Evolutionary conservation across 2,113 vertebrate species (phyloP).

Genomic region (Hypanus sabinus): DNA sequence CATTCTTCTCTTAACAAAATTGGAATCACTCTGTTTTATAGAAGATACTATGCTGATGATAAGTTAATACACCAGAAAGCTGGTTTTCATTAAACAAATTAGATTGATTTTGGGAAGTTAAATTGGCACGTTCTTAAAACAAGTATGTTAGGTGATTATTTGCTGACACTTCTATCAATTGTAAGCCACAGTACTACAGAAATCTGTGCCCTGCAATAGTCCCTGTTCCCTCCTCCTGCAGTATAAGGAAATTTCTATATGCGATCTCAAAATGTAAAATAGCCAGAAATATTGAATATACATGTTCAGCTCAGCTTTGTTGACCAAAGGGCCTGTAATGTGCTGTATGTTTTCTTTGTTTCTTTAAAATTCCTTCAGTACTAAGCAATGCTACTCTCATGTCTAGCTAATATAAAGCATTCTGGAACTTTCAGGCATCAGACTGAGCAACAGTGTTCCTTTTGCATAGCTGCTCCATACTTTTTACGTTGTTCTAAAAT

Average conservation of each 20-base stretch:
- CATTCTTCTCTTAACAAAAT: background rate
- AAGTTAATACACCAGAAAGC: background rate
- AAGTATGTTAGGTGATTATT: background rate
- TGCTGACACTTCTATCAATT: background rate
- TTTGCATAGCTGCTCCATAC: background rate
- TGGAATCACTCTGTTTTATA: background rate
- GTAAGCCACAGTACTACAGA: background rate
- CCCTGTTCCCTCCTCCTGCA: background rate
- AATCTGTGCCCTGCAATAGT: background rate
- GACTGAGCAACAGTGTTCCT: background rate
- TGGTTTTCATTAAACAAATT: background rate
- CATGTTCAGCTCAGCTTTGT: too few species aligned
- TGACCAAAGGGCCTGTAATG: too few species aligned
- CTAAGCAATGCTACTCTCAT: background rate
- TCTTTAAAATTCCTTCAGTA: background rate
- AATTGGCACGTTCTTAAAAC: background rate
- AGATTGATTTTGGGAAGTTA: background rate
- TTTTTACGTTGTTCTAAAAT: background rate
- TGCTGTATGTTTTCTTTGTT: too few species aligned
- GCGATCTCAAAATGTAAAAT: background rate
- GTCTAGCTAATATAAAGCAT: background rate
- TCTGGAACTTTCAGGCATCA: background rate
- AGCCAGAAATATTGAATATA: background rate
- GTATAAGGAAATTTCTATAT: background rate
- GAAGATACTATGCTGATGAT: background rate